Base-by-base conservation (phyloP, 2,797 vertebrate species). In the Echiichthys vipera region DNA sequence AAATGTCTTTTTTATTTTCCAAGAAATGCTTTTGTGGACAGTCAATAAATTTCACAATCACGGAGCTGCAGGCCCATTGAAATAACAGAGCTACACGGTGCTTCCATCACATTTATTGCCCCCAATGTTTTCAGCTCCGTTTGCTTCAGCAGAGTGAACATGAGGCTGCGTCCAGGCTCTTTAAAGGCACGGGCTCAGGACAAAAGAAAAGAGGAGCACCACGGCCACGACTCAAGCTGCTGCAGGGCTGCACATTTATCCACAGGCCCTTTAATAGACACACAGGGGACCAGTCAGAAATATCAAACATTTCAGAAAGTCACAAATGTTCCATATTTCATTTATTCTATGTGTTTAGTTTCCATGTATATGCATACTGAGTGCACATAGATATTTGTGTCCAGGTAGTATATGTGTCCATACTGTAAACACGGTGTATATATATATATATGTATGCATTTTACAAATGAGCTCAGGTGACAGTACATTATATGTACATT, bases 31-130 rank as follows among this genome's bases (percentile, higher is more conserved):
- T 88, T 77, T 72, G 71, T 81, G 65, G 68, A 46, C 50, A 32
- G 51, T 79, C 79, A 82, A 81, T 88, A 83, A 77, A 87, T 83
- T 67, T 75, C 36, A 67, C 59, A 67, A 80, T 74, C 53, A 71
- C 25, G 11, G 39, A 56, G 49, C 58, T 25, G 39, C 55, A 59
- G 53, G 62, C n/a, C 18, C 46, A 50, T 0, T 42, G 57, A 71
- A 65, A 47, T 54, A 54, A 68, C 22, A 57, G 50, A 8, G 36
- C 62, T 29, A 36, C 40, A 25, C 42, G 20, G 4, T 24, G 39
- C 14, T 14, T 17, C 45, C 6, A 7, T 22, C 56, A 30, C 24
- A 61, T 61, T 50, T 49, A 50, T 63, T 32, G 25, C 20, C 20
- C 36, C 6, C 46, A 39, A 2, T 67, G 37, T 50, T 63, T 62